Evolutionary conservation across 2,797 vertebrate species (phyloP), one percentile per base, ranked within the genome.

Genomic region (Triplophysa bombifrons): DNA sequence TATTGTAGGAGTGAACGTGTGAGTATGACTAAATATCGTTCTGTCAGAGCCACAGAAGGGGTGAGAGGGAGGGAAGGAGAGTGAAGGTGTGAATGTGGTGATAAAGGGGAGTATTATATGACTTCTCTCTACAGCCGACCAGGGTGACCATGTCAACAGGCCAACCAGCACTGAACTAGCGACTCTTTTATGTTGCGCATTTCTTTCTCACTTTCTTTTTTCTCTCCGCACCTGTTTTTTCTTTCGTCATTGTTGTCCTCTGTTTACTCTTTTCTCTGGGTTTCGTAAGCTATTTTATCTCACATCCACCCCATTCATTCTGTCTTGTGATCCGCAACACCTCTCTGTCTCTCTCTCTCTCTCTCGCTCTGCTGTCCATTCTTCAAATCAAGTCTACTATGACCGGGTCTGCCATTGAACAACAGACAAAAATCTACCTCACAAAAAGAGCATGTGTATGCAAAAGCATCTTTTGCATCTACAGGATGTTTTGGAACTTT

Each of bases 321-420:
- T 60, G 61, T 41, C 76, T 41, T 73, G 63, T 74, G 70, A 56
- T 74, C 81, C 64, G 5, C 25, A 53, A 22, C 74, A 51, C 8
- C 69, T 63, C 56, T 34, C 65, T 76, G 16, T 69, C n/a, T 69
- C 14, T 73, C 48, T 48, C 14, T 73, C 48, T 48, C 14, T 73
- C 48, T 48, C 27, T 60, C 14, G 7, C 13, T 66, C n/a, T 65
- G 6, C 50, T 64, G 60, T 66, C 58, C 83, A 85, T 90, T 91
- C 88, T 91, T 86, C 87, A 87, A 7, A 82, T 86, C 88, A 90
- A 89, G 84, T 89, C 84, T 48, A 80, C 87, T 88, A 89, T 92
- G 91, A 92, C 89, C 85, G 86, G 88, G 85, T 83, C 77, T 85
- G 80, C 87, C 88, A 86, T 92, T 86, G 92, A 89, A 90, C 90